Conservation (phyloP, 2,113 vertebrate genomes). For the Pollimyrus isidori region DNA sequence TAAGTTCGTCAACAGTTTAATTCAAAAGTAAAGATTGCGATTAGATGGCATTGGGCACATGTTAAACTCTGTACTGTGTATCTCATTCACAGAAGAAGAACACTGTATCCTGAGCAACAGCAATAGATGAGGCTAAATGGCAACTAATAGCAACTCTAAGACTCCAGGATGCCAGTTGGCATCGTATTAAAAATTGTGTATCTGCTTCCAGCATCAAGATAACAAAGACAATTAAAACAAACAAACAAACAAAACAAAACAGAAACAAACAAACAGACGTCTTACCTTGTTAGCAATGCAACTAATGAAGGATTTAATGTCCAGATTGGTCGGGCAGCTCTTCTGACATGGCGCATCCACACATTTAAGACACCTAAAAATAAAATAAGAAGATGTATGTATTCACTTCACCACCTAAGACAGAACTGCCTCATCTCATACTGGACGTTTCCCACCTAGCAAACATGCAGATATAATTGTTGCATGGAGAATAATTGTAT, state of each 20-base stretch:
- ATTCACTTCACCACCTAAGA: neutral
- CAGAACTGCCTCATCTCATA: neutral
- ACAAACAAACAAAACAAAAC: neutral
- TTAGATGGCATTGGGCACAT: neutral
- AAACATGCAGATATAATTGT: neutral
- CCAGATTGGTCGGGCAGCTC: conserved; percentile 80
- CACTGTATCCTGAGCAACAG: neutral
- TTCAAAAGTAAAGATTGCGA: neutral
- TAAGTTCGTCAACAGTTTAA: neutral
- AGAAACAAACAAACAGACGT: neutral
- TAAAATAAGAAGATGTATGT: neutral
- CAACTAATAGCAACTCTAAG: neutral
- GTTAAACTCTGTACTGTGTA: neutral
- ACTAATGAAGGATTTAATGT: conserved; percentile 79
- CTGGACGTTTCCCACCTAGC: neutral
- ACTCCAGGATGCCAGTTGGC: neutral
- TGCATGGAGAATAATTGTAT: neutral
- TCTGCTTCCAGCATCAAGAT: neutral
- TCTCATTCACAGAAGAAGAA: neutral
- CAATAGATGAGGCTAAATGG: neutral
- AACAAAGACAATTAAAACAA: neutral
- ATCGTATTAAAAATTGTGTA: neutral
- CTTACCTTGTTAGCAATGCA: conserved; percentile 1
- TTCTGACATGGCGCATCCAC: conserved; percentile 84
- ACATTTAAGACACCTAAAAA: conserved; percentile 73